These are phyloP conservation scores for Cheumatopsyche charites DNA, from an alignment of 1,140 invertebrate genomes.

Conservation along the genomic window DNA sequence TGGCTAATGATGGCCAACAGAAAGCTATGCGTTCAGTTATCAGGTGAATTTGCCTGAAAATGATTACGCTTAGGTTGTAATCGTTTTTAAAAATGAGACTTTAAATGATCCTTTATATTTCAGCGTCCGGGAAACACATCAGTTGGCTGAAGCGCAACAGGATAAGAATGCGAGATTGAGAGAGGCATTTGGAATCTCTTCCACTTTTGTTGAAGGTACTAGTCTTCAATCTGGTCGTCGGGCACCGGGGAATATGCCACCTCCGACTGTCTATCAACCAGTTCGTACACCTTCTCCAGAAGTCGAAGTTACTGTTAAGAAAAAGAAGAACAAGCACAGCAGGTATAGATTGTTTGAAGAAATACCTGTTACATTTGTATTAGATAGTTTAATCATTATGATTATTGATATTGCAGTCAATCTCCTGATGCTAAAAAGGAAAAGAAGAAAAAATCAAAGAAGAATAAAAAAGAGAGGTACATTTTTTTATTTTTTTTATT, in stretches of 20 bases:
- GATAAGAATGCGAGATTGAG: constrained; percentile 92
- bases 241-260: constrained; percentile 55
- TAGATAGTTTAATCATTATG: background rate
- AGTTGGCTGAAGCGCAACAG: constrained; percentile 94
- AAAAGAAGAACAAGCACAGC: constrained; percentile 54
- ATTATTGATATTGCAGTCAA: constrained; percentile 57
- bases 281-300: constrained; percentile 45
- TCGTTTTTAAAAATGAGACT: background rate
- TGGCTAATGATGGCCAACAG: constrained; percentile 59
- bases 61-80: background rate
- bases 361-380: background rate
- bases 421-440: constrained; percentile 69
- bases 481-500: constrained; percentile 41
- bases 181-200: constrained; percentile 93
- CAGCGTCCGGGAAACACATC: constrained; percentile 93
- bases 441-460: constrained; percentile 73
- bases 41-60: constrained; percentile 57
- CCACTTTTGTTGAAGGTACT: constrained; percentile 91
- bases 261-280: constrained; percentile 68
- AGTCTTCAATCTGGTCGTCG: constrained; percentile 87
- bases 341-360: constrained; percentile 49
- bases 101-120: constrained; percentile 52
- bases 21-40: constrained; percentile 67
- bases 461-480: constrained; percentile 73
- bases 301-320: constrained; percentile 46